These are phyloP conservation scores for Labrus mixtus DNA, from an alignment of 2,113 vertebrate species.

Conservation along the genomic window DNA sequence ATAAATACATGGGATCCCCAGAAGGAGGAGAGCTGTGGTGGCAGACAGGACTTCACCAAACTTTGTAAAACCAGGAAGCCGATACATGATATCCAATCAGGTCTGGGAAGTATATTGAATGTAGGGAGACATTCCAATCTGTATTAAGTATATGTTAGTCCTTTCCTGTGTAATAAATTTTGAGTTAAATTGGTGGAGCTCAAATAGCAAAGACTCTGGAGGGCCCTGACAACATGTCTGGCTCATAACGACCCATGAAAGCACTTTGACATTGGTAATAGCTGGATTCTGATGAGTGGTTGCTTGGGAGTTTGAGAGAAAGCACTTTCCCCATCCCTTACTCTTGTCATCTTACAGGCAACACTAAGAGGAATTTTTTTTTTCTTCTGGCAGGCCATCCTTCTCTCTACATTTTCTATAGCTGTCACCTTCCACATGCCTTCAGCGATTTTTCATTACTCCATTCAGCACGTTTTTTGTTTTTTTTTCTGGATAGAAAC, in stretches of 20 bases:
- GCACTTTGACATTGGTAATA: conserved; percentile 63
- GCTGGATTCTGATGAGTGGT: conserved; percentile 51
- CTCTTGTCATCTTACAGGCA: conserved; percentile 33
- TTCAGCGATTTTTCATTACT: conserved; percentile 72
- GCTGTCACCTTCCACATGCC: conserved; percentile 59
- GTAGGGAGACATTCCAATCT: conserved; percentile 73
- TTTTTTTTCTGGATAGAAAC: conserved; percentile 24
- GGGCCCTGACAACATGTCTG: conserved; percentile 74
- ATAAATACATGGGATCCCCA: conserved; percentile 47
- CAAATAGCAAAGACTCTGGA: conserved; percentile 58
- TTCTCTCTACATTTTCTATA: background rate
- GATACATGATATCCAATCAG: conserved; percentile 61
- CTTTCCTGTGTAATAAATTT: conserved; percentile 79
- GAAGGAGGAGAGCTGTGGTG: background rate
- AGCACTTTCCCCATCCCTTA: conserved; percentile 36
- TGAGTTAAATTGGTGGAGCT: conserved; percentile 64
- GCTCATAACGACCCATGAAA: conserved; percentile 69
- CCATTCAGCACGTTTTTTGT: conserved; percentile 23
- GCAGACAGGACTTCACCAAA: conserved; percentile 12
- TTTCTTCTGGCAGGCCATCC: conserved; percentile 48
- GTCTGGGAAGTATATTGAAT: conserved; percentile 74
- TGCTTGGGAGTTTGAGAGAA: conserved; percentile 47
- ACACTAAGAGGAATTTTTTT: conserved; percentile 18
- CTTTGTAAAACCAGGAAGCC: conserved; percentile 28
- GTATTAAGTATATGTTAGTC: conserved; percentile 73